Evolutionary conservation across 2,888 invertebrate species (phyloP), one percentile per base, ranked within the genome.

Genomic region (Oxycera nigricornis): DNA sequence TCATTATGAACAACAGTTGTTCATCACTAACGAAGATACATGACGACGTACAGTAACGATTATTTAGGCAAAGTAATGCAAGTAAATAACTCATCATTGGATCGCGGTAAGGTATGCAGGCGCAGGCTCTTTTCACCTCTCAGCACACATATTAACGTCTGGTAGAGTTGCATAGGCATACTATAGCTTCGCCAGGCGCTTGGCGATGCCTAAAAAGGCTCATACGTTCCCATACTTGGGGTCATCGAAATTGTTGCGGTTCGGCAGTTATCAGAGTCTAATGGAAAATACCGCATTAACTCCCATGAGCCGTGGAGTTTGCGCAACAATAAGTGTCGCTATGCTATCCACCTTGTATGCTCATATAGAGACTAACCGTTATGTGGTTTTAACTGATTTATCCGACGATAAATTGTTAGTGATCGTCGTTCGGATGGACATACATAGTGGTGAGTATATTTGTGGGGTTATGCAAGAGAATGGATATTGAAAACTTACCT

Each of bases 401-500:
- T n/a, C n/a, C n/a, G n/a, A n/a, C n/a, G n/a, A n/a, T n/a, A n/a
- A n/a, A n/a, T n/a, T n/a, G n/a, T n/a, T n/a, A n/a, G n/a, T n/a
- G n/a, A n/a, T n/a, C n/a, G n/a, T n/a, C n/a, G n/a, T n/a, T n/a
- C n/a, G n/a, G n/a, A n/a, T n/a, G n/a, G n/a, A n/a, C n/a, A n/a
- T n/a, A n/a, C n/a, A n/a, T n/a, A n/a, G n/a, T n/a, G n/a, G n/a
- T n/a, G n/a, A n/a, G n/a, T n/a, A n/a, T n/a, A n/a, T n/a, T n/a
- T n/a, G n/a, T n/a, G n/a, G n/a, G n/a, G n/a, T n/a, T n/a, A n/a
- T n/a, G n/a, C 17, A n/a, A 46, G 46, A 7, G 14, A 46, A 7
- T n/a, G n/a, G 46, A 39, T 7, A 4, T 22, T 41, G 7, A 39
- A 2, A 17, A 30, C 73, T 46, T 73, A 86, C 85, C 85, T 81